Evolutionary conservation across 2,888 invertebrate species (phyloP).

Genomic region (Phlogophora meticulosa): DNA sequence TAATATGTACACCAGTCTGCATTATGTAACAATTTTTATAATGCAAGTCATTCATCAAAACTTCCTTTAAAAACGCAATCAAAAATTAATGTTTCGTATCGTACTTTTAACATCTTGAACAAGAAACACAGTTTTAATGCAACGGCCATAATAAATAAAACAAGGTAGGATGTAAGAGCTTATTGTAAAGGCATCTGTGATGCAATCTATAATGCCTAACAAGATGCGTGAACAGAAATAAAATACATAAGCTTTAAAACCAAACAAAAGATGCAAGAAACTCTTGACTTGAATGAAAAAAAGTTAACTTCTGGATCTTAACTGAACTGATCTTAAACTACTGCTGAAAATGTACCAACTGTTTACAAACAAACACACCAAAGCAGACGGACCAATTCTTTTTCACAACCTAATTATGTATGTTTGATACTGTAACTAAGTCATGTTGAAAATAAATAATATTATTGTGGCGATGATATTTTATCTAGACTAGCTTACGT

Average conservation of each 20-base stretch:
- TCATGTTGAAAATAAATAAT: slow-evolving; percentile 21
- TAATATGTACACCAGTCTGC: slow-evolving; percentile 9
- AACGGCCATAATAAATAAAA: slow-evolving; percentile 5
- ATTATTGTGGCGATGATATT: slow-evolving; percentile 10
- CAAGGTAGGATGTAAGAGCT: slow-evolving; percentile 15
- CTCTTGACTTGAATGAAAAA: neutral
- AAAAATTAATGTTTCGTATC: slow-evolving; percentile 29
- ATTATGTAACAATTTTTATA: slow-evolving; percentile 33
- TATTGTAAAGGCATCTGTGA: neutral
- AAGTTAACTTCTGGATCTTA: neutral
- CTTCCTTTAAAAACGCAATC: slow-evolving; percentile 23
- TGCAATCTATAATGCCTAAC: neutral
- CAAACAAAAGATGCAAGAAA: neutral
- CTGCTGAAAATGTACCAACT: neutral
- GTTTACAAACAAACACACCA: neutral
- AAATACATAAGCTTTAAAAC: neutral
- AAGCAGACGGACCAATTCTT: neutral
- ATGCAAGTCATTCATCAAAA: slow-evolving; percentile 30
- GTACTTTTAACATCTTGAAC: slow-evolving; percentile 2
- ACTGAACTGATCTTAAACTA: slow-evolving; percentile 2
- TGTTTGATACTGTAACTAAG: neutral
- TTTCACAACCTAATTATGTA: neutral
- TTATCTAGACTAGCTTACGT: slow-evolving; percentile 12
- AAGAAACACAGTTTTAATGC: neutral
- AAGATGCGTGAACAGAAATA: too few relatives aligned